phyloP scores from a whole-genome alignment of 64 coral and sea anemone species.

The Platygyra sinensis region DNA sequence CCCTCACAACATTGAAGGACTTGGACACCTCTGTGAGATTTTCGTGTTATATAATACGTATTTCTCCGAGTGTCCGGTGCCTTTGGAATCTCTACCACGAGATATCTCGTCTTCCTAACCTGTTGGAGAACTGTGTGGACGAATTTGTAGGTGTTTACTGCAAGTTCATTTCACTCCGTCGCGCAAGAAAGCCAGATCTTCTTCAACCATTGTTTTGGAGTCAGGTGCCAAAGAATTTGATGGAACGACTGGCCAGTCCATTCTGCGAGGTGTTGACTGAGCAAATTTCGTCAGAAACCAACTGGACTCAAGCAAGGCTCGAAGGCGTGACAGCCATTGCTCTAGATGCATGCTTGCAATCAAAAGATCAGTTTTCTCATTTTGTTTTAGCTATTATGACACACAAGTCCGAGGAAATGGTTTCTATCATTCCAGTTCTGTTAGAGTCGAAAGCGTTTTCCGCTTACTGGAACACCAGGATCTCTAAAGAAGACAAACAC shows the following conservation, averaged over 20 bases:
- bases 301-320: background rate
- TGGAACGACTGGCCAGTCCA: constrained; percentile 1
- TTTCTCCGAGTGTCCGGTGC: constrained; percentile 13
- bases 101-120: background rate
- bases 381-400: background rate
- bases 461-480: background rate
- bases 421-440: background rate
- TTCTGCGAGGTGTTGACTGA: constrained; percentile 17
- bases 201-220: constrained; percentile 30
- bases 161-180: background rate
- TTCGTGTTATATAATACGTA: background rate
- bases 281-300: background rate
- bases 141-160: background rate
- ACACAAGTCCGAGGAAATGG: background rate
- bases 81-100: constrained; percentile 18
- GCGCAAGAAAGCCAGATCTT: constrained; percentile 5
- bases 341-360: background rate
- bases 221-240: constrained; percentile 18
- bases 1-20: background rate
- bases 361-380: background rate
- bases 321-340: background rate
- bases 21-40: background rate
- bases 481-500: background rate
- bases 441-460: background rate
- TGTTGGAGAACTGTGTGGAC: background rate